Evolutionary conservation across 1,140 invertebrate species (phyloP).

Genomic region (Rhagoletis pomonella): DNA sequence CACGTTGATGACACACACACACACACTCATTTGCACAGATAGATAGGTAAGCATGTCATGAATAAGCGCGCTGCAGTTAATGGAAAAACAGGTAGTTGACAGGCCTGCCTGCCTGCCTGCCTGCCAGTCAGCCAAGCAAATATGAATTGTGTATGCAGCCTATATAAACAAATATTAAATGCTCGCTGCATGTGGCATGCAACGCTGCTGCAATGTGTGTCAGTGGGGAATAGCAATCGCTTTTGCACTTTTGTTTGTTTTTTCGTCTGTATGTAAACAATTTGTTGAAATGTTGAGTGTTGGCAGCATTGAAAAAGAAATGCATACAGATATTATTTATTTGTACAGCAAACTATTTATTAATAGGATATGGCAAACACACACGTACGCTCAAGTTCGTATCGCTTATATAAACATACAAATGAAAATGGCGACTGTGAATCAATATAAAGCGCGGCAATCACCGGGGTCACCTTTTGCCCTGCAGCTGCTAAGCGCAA

Average conservation of each 20-base stretch:
- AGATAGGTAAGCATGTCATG: background rate
- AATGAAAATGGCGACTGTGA: background rate
- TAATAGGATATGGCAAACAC: background rate
- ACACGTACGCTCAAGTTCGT: background rate
- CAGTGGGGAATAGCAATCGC: constrained; percentile 20
- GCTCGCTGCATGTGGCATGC: constrained; percentile 35
- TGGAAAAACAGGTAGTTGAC: constrained; percentile 40
- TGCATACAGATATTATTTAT: background rate
- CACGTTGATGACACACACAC: constrained; percentile 11
- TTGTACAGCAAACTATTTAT: constrained; percentile 7
- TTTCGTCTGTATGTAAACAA: background rate
- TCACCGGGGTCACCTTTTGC: background rate
- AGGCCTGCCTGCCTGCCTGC: background rate
- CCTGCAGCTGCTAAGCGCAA: background rate
- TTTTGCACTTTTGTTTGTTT: background rate
- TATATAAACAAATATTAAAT: constrained; percentile 43
- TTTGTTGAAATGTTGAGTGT: constrained; percentile 14
- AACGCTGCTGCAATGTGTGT: background rate
- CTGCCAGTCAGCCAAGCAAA: background rate
- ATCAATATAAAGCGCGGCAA: background rate
- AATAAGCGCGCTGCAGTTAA: constrained; percentile 6
- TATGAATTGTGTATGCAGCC: constrained; percentile 10
- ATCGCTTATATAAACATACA: background rate
- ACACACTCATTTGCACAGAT: background rate
- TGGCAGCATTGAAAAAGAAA: constrained; percentile 25